Conservation (phyloP, 2,888 invertebrate species). For the Calameuta filiformis region DNA sequence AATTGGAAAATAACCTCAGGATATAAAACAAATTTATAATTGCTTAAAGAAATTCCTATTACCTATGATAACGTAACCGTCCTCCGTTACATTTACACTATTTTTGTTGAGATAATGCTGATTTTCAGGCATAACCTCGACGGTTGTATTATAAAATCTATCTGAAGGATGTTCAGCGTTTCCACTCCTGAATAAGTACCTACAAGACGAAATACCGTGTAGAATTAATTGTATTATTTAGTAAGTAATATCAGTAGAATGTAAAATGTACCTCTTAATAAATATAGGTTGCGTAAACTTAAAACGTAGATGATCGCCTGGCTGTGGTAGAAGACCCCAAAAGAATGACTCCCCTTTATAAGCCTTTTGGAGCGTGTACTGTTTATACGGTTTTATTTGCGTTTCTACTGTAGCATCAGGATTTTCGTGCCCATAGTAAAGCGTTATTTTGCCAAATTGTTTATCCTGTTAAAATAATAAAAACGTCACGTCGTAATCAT, state of each 20-base stretch:
- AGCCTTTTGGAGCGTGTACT: constrained; percentile 81
- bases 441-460: constrained; percentile 85
- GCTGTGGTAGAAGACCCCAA: constrained; percentile 89
- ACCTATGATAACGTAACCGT: constrained; percentile 79
- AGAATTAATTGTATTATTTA: not conserved
- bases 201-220: constrained; percentile 53
- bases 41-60: constrained; percentile 37
- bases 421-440: constrained; percentile 84
- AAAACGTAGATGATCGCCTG: constrained; percentile 84
- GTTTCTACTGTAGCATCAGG: constrained; percentile 78
- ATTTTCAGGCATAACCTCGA: constrained; percentile 79
- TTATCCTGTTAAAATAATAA: constrained; percentile 74
- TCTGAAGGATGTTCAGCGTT: constrained; percentile 91
- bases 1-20: too few species aligned
- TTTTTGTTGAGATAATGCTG: constrained; percentile 66
- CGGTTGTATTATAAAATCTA: constrained; percentile 86
- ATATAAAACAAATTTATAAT: too few species aligned
- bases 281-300: constrained; percentile 79
- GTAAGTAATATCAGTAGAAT: not conserved
- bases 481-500: not conserved
- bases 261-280: constrained; percentile 73
- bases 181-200: constrained; percentile 87
- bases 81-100: constrained; percentile 72
- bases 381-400: constrained; percentile 82
- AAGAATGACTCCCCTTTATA: constrained; percentile 90